Percentiles rank a stretch among this genome's conserved stretches.
Evolutionary conservation across 2,797 vertebrate genomes (phyloP).

Genomic region (Morus bassanus): DNA sequence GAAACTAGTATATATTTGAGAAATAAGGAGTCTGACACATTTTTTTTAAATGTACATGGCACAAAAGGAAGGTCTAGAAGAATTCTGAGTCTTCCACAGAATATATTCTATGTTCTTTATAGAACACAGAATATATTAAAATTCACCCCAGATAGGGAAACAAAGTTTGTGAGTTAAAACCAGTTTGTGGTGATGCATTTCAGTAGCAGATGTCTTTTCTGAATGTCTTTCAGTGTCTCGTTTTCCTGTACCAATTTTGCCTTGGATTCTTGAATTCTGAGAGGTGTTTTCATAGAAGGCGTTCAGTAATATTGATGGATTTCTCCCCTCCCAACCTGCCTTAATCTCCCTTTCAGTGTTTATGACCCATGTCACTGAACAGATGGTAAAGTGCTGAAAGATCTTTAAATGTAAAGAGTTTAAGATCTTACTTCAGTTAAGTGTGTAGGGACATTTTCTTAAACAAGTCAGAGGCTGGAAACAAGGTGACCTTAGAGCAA

Average conservation of each 20-base stretch:
- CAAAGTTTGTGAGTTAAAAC: neutral
- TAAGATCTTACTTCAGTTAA: slow-evolving; percentile 53
- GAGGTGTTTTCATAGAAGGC: neutral
- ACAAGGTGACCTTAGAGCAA: slow-evolving; percentile 26
- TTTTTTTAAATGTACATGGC: neutral
- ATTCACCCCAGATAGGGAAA: neutral
- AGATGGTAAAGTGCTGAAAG: slow-evolving; percentile 57
- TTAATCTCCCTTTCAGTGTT: slow-evolving; percentile 26
- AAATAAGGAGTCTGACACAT: neutral
- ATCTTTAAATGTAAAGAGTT: slow-evolving; percentile 61
- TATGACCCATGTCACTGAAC: slow-evolving; percentile 15
- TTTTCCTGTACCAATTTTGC: neutral
- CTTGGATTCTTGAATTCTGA: neutral
- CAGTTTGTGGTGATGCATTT: neutral
- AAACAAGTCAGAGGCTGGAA: neutral
- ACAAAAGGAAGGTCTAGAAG: neutral
- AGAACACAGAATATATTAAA: neutral
- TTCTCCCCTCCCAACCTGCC: neutral
- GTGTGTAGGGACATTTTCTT: neutral
- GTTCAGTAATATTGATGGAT: neutral
- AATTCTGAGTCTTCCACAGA: neutral
- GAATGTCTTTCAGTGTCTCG: neutral
- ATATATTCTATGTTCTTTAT: too few relatives aligned
- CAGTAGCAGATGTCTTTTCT: neutral
- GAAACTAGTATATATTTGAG: neutral